Conservation (phyloP, 2,113 vertebrate genomes). For the Notiomystis cincta region DNA sequence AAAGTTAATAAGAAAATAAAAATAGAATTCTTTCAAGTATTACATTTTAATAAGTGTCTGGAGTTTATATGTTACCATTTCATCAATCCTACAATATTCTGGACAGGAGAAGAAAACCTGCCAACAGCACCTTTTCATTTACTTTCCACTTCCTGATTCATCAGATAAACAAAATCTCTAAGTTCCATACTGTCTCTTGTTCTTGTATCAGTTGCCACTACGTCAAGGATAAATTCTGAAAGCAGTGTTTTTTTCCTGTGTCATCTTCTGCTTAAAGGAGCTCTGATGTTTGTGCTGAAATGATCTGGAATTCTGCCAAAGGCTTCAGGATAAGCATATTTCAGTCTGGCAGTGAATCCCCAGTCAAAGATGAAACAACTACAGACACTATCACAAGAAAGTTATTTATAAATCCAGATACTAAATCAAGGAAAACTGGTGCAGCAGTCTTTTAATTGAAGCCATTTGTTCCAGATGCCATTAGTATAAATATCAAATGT, state of each 20-base stretch:
- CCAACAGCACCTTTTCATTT: not conserved
- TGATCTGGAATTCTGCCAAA: constrained; percentile 7
- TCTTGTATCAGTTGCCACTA: not conserved
- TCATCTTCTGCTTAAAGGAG: not conserved
- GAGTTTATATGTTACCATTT: not conserved
- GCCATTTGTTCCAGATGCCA: not conserved
- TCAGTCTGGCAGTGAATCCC: constrained; percentile 2
- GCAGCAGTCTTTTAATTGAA: not conserved
- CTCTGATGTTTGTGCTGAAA: not conserved
- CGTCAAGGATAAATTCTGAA: not conserved
- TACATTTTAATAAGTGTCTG: not conserved
- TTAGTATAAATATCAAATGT: not conserved
- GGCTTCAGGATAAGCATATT: constrained; percentile 6
- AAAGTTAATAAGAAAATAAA: not conserved
- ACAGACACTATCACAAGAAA: not conserved
- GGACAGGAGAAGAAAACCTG: accelerated
- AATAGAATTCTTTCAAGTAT: not conserved
- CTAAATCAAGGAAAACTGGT: not conserved
- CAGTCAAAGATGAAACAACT: not conserved
- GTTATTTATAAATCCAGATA: constrained; percentile 13
- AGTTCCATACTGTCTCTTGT: not conserved
- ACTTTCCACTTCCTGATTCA: not conserved
- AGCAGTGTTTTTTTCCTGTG: not conserved
- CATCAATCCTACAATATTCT: not conserved
- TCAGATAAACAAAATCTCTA: not conserved